Base-by-base conservation (phyloP, 2,888 invertebrate genomes). In the Diplolepis rosae region DNA sequence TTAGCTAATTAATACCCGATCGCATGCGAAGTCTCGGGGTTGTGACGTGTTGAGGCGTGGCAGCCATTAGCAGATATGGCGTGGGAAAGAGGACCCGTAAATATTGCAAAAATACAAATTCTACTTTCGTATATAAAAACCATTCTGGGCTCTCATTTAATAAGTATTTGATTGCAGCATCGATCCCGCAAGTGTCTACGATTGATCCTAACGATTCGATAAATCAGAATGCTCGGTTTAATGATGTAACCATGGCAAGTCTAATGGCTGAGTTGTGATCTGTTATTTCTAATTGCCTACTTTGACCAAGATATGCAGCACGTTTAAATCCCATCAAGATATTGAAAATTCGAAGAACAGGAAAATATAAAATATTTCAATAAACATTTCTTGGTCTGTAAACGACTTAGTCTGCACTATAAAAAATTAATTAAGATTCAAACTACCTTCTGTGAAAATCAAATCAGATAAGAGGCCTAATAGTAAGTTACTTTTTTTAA, bases 1-100 rank as follows among this genome's bases (percentile, higher is more conserved):
- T 88, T 88, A 85, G 84, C 85, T 87, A 87, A 88, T 87, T 86
- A 86, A 86, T 86, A 77, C 81, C 69, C 83, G 87, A 85, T 82
- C 76, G 76, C 68, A 67, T 71, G 61, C 61, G 22, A 61, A 61
- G 61, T 61, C 61, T 24, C n/a, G 39, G 39, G 61, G 61, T 61
- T 61, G 61, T 39, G 11, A 18, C 9, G 18, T 35, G 28, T 39
- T 24, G 35, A 61, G 61, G 61, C 39, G 39, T 61, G 61, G 61
- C 61, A 42, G 9, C 24, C n/a, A 39, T 52, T 52, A 48, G 11
- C 18, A 22, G 45, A 48, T 52, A n/a, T n/a, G 6, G n/a, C 61
- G 61, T 61, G 61, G 39, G 61, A 61, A 61, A 61, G 22, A n/a
- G 22, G 15, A 54, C 7, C 0, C 3, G 18, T 48, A 11, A n/a